Evolutionary conservation across 2,888 invertebrate species (phyloP), one percentile per base, ranked within the genome.

Genomic region (Teleogryllus oceanicus): DNA sequence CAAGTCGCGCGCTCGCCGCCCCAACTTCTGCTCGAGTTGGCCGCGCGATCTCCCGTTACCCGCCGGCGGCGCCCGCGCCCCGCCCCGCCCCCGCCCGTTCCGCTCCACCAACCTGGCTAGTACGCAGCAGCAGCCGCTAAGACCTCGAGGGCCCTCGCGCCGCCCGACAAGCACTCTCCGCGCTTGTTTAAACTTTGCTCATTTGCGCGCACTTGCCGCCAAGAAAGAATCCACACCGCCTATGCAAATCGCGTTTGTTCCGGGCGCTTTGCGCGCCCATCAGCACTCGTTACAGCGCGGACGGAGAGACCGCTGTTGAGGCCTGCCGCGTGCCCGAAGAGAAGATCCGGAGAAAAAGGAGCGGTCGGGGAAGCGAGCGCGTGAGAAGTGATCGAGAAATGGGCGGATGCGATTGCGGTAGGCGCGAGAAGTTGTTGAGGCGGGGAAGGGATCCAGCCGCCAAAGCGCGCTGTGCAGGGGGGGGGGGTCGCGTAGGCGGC

Each of bases 131-230:
- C n/a, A 13, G 62, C 62, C 62, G n/a, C 62, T n/a, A 62, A 13
- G 62, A 62, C 62, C 62, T 62, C 62, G 13, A 62, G 62, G 62
- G 62, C n/a, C 16, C 62, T 62, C 62, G 62, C n/a, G 16, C 62
- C 62, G 62, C 62, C 62, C 62, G 37, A 18, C 62, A 62, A 62
- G 62, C n/a, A 62, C 62, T 62, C 62, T 62, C 62, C 16, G 16
- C 62, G 62, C 62, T 62, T 62, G 62, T 62, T 62, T 62, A 62
- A 62, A 62, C 62, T 62, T 62, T 18, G 62, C 62, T 62, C 62
- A 62, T 62, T 62, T 62, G 62, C 62, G 62, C 62, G 16, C 62
- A 62, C 62, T 62, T 12, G 62, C 16, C 62, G 13, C 16, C 62
- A n/a, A n/a, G 62, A 62, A 62, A 62, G 62, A 62, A 62, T 62